phyloP scores from a whole-genome alignment of 2,797 vertebrate genomes.

The Hippoglossus hippoglossus region DNA sequence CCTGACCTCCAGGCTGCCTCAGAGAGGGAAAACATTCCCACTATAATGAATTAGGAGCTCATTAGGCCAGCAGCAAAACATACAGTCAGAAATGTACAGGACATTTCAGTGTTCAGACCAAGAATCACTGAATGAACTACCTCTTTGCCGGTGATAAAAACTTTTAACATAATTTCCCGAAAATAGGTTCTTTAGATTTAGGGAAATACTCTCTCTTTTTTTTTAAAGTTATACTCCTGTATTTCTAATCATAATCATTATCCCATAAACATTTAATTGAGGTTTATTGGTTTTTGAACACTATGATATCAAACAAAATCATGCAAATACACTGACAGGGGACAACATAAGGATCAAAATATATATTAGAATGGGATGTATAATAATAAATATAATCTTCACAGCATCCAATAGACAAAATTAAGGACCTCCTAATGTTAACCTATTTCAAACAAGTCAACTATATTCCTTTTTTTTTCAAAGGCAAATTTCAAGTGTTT shows the following conservation, averaged over 20 bases:
- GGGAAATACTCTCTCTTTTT: neutral
- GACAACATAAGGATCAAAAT: too few species aligned
- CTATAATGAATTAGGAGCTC: slow-evolving; percentile 56
- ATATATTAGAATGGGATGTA: too few species aligned
- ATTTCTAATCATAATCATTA: too few species aligned
- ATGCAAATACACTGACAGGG: too few species aligned
- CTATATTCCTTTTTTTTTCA: neutral
- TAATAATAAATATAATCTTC: neutral
- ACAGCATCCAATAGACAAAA: too few species aligned
- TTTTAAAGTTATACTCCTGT: neutral
- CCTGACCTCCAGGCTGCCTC: slow-evolving; percentile 65
- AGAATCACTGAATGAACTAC: neutral
- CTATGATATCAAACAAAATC: too few species aligned
- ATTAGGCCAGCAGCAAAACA: slow-evolving; percentile 43
- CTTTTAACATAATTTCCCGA: too few species aligned
- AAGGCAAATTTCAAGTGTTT: neutral
- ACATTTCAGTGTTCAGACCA: neutral
- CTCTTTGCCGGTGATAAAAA: neutral
- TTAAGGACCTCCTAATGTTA: neutral
- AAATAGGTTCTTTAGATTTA: neutral
- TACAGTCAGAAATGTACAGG: slow-evolving; percentile 6
- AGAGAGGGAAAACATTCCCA: slow-evolving; percentile 46
- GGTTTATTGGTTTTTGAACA: too few species aligned
- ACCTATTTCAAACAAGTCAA: too few species aligned
- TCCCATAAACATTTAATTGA: too few species aligned